Evolutionary conservation across 2,113 vertebrate species (phyloP), one percentile per base, ranked within the genome.

Genomic region (Pogonocichla stellata): DNA sequence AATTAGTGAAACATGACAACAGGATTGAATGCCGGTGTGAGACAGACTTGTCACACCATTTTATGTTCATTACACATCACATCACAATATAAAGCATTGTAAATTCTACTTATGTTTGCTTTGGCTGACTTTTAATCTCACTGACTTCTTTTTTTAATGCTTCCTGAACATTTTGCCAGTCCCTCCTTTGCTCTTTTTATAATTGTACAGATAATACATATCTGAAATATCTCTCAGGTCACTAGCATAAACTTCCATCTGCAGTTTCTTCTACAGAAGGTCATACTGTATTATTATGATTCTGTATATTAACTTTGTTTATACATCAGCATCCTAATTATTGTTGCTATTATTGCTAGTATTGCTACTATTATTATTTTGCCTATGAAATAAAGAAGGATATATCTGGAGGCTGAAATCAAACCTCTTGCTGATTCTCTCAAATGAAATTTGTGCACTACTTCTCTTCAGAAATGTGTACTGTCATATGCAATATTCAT

Each of bases 401-500:
- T 88, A 64, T 95, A 86, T 93, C 95, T 96, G 70, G 95, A 97
- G 95, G 94, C 73, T 74, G 61, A 97, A 97, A 94, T 96, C 89
- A 91, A 97, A 66, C 58, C 77, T 95, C 96, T 87, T 96, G 97
- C 80, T 97, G 95, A 97, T 97, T 96, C 89, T 94, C 51, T 95
- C 88, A 97, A 97, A 97, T 96, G 73, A 93, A 97, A 95, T 97
- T 96, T 97, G 91, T 96, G 95, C 88, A 89, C 91, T 95, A 43
- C 51, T 80, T 97, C 79, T 80, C 86, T 96, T 97, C 90, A 97
- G 94, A 98, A 95, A 97, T 81, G 51, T 80, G 58, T 94, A 84
- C 62, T 97, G 95, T 97, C 79, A 9, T 89, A 94, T 95, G 74
- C 42, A 97, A 95, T 98, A 97, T 97, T 98, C 95, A 95, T 98